Percentiles rank a stretch among this genome's conserved stretches.
Evolutionary conservation across 2,888 invertebrate species (phyloP).

Genomic region (Cantharis rustica): DNA sequence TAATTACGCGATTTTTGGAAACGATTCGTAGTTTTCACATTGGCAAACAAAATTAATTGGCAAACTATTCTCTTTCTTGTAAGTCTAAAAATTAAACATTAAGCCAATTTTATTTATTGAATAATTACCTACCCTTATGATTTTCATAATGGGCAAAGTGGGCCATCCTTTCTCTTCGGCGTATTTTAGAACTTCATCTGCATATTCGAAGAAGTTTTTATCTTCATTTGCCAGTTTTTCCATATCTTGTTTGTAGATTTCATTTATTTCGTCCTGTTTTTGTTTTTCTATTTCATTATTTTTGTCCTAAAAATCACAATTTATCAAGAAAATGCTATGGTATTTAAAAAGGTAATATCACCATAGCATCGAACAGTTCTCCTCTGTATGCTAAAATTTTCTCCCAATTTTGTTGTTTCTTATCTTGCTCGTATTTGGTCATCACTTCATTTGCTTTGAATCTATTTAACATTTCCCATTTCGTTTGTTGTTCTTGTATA

Average conservation of each 20-base stretch:
- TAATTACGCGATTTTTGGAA: background rate
- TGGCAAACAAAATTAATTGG: background rate
- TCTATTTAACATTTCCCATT: slow-evolving; percentile 64
- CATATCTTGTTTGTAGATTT: background rate
- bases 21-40: background rate
- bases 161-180: slow-evolving; percentile 55
- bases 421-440: slow-evolving; percentile 55
- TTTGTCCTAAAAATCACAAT: background rate
- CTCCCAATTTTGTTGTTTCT: slow-evolving; percentile 52
- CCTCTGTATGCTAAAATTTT: slow-evolving; percentile 56
- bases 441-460: slow-evolving; percentile 61
- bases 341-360: slow-evolving; percentile 36
- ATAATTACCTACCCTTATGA: slow-evolving; percentile 54
- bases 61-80: slow-evolving; percentile 15
- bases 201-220: slow-evolving; percentile 60
- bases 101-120: background rate
- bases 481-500: slow-evolving; percentile 56
- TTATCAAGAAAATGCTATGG: background rate
- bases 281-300: background rate
- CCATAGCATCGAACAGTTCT: slow-evolving; percentile 59
- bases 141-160: slow-evolving; percentile 55
- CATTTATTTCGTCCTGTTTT: background rate
- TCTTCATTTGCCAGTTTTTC: slow-evolving; percentile 57
- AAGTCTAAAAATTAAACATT: slow-evolving; percentile 11
- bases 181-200: slow-evolving; percentile 56